Evolutionary conservation across 2,888 invertebrate species (phyloP).

Genomic region (Cheiracanthium punctorium): DNA sequence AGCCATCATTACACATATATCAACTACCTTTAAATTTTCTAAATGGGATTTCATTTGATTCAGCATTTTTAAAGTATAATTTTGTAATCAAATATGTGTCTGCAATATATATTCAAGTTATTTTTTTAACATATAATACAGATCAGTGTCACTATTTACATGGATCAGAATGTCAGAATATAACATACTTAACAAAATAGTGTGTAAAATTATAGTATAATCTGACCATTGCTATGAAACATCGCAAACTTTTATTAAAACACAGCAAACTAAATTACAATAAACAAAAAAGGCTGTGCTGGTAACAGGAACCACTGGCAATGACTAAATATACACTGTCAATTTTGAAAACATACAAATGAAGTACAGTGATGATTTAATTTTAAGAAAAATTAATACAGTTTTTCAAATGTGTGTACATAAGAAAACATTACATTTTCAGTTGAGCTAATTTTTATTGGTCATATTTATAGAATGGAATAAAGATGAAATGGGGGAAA

Average conservation of each 20-base stretch:
- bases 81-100: no score
- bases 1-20: no score
- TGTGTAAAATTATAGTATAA: not conserved
- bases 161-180: no score
- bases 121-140: no score
- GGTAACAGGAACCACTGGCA: not conserved
- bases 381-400: not conserved
- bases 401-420: not conserved
- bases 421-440: conserved; percentile 15
- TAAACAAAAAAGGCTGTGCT: not conserved
- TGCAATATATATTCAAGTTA: no score
- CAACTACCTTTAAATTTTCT: no score
- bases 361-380: not conserved
- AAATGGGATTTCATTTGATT: no score
- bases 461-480: conserved; percentile 68
- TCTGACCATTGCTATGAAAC: not conserved
- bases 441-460: conserved; percentile 69
- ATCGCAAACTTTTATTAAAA: conserved; percentile 7
- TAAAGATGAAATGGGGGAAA: conserved; percentile 56
- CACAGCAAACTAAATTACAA: conserved; percentile 12
- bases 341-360: not conserved
- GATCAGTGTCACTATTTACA: no score
- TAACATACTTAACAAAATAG: no score
- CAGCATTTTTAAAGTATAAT: no score
- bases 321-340: conserved; percentile 9